Percentiles rank a stretch among this genome's conserved stretches.
Conservation (phyloP, 2,113 vertebrate genomes). For the Rhodinocichla rosea region DNA sequence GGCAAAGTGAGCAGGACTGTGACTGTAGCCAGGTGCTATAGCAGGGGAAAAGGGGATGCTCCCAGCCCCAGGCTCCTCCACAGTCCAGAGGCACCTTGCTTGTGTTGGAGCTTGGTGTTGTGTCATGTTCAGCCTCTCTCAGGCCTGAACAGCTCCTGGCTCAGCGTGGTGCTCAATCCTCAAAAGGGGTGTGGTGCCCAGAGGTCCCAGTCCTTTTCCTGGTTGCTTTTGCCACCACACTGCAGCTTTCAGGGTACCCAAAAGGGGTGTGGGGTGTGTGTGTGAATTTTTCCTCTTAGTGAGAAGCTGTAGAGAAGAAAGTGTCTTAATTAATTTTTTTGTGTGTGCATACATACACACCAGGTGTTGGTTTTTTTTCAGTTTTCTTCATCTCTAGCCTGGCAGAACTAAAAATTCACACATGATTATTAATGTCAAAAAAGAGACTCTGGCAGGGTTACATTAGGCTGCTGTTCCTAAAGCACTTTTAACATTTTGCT, state of each 20-base stretch:
- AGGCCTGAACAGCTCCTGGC: background rate
- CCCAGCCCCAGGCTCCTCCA: fast-evolving
- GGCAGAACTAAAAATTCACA: background rate
- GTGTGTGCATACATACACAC: fast-evolving
- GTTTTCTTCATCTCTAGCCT: background rate
- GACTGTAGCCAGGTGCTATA: background rate
- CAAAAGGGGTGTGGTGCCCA: fast-evolving
- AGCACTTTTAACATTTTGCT: background rate
- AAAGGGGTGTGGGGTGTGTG: background rate
- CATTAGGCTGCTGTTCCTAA: background rate
- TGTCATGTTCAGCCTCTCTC: background rate
- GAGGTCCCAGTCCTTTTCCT: background rate
- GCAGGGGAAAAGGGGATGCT: background rate
- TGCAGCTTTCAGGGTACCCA: background rate
- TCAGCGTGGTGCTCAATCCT: background rate
- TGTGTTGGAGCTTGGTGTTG: background rate
- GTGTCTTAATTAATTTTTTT: background rate
- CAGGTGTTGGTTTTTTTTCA: background rate
- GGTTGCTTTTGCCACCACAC: background rate
- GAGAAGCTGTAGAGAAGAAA: background rate
- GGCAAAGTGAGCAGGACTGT: fast-evolving
- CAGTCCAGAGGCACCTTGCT: fast-evolving
- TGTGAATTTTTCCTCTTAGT: background rate
- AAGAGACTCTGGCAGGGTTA: background rate
- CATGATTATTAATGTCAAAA: fast-evolving